Percentiles rank a stretch among this genome's conserved stretches.
These are phyloP conservation scores for Condylura cristata DNA, from an alignment of 2,113 vertebrate species.

Conservation along the genomic window DNA sequence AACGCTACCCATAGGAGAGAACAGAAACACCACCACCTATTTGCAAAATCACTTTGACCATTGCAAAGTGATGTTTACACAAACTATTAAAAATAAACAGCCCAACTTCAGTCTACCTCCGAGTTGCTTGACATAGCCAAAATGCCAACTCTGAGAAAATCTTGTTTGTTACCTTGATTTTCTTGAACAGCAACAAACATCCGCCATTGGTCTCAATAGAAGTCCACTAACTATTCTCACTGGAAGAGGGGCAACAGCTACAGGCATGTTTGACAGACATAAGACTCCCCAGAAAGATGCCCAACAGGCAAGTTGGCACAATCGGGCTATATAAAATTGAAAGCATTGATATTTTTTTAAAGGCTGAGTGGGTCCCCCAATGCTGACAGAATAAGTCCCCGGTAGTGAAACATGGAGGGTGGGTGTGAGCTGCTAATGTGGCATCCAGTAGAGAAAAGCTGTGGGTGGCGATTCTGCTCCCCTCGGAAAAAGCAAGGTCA, in stretches of 20 bases:
- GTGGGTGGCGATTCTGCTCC: accelerated
- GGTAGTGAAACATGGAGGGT: neutral
- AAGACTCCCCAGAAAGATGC: neutral
- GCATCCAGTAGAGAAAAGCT: neutral
- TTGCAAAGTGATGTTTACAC: neutral
- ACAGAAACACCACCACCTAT: neutral
- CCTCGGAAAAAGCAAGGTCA: neutral
- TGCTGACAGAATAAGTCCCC: neutral
- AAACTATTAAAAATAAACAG: neutral
- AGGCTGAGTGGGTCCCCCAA: neutral
- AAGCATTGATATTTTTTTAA: neutral
- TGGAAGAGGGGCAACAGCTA: neutral
- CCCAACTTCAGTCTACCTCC: neutral
- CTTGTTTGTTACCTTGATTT: neutral
- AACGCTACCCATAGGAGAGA: neutral
- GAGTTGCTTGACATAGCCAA: neutral
- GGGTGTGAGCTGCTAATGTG: accelerated
- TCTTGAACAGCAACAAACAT: neutral
- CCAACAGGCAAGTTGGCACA: neutral
- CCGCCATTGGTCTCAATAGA: neutral
- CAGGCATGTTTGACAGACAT: neutral
- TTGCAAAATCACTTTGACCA: constrained; percentile 17
- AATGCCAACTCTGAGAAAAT: neutral
- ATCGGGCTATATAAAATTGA: neutral
- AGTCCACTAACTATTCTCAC: neutral